Evolutionary conservation across 2,113 vertebrate species (phyloP).

Genomic region (Jaculus jaculus): DNA sequence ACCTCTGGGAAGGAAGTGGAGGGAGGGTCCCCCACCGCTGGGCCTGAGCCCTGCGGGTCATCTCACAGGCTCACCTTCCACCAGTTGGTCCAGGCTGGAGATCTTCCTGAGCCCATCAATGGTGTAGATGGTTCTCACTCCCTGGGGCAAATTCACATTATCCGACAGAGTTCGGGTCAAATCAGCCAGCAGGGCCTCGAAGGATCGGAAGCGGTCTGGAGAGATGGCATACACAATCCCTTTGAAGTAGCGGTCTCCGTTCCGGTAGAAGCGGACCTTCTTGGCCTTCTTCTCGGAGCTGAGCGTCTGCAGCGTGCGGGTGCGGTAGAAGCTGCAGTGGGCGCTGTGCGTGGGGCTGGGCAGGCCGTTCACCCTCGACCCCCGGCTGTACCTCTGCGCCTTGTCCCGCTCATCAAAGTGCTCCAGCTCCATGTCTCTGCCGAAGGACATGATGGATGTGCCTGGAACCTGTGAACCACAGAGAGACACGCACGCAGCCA

Average conservation of each 20-base stretch:
- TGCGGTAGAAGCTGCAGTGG: slow-evolving; percentile 98
- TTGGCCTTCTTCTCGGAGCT: slow-evolving; percentile 98
- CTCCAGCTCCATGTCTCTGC: slow-evolving; percentile 95
- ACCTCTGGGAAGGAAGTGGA: neutral
- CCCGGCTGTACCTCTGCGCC: slow-evolving; percentile 92
- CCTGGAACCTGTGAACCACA: slow-evolving; percentile 75
- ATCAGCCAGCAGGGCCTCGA: slow-evolving; percentile 97
- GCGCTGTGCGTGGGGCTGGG: slow-evolving; percentile 99
- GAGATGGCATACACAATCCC: slow-evolving; percentile 98
- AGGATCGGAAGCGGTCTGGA: slow-evolving; percentile 94
- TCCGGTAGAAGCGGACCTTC: slow-evolving; percentile 98
- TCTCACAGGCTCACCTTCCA: slow-evolving; percentile 90
- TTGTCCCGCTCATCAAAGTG: slow-evolving; percentile 98
- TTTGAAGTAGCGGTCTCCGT: slow-evolving; percentile 98
- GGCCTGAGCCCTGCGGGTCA: neutral
- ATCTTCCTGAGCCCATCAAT: slow-evolving; percentile 93
- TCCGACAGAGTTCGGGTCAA: slow-evolving; percentile 96
- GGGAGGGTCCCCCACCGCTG: neutral
- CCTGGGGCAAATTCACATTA: slow-evolving; percentile 97
- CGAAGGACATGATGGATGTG: slow-evolving; percentile 83
- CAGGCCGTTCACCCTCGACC: slow-evolving; percentile 94
- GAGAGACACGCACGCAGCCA: slow-evolving; percentile 25
- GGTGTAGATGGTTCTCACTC: slow-evolving; percentile 95
- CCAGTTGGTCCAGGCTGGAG: slow-evolving; percentile 93
- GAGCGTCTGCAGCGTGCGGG: slow-evolving; percentile 95